These are phyloP conservation scores for Aleadryas rufinucha DNA, from an alignment of 2,113 vertebrate species.

Conservation along the genomic window DNA sequence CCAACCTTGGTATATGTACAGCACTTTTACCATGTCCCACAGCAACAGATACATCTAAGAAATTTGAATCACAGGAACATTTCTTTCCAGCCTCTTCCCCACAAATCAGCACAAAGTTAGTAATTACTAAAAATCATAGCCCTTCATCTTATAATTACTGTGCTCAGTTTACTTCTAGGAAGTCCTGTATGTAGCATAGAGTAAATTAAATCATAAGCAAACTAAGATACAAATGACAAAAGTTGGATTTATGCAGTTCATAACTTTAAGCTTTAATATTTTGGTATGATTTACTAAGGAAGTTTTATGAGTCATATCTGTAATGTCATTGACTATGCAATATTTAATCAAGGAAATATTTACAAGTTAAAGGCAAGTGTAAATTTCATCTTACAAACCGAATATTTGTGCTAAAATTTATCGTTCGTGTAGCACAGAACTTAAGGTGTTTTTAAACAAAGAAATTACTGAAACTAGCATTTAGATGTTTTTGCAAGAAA, in stretches of 20 bases:
- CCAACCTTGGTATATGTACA: not conserved
- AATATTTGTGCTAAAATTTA: not conserved
- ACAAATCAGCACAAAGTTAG: not conserved
- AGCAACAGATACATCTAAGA: not conserved
- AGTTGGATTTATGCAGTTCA: not conserved
- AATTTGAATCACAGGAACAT: not conserved
- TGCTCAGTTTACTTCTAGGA: not conserved
- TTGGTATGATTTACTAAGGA: not conserved
- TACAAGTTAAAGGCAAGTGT: slow-evolving; percentile 3
- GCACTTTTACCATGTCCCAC: not conserved
- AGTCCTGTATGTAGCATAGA: not conserved
- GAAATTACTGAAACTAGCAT: not conserved
- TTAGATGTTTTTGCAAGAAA: not conserved
- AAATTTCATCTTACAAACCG: not conserved
- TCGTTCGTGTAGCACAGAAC: not conserved
- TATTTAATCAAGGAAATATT: slow-evolving; percentile 35
- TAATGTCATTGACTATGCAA: not conserved
- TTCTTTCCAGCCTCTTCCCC: not conserved
- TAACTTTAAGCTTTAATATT: not conserved
- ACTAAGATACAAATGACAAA: not conserved
- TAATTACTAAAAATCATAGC: not conserved
- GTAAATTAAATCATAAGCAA: not conserved
- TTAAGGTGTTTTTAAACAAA: not conserved
- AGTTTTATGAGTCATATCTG: not conserved
- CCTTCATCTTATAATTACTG: not conserved